Base-by-base conservation (phyloP, 2,113 vertebrate genomes). In the Calyptommatus sinebrachiatus region DNA sequence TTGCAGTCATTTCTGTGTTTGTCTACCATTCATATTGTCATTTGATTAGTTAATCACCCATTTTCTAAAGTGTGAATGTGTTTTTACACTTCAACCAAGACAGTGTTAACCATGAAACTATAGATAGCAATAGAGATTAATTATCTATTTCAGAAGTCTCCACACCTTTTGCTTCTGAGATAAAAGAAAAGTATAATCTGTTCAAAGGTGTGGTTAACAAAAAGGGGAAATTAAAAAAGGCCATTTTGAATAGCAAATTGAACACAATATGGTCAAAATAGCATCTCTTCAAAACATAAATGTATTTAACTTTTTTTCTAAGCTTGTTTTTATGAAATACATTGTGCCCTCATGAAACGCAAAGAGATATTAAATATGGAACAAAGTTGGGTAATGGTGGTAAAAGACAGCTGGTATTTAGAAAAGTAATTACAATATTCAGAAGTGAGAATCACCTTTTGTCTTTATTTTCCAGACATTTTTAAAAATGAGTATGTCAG, bases 101-200 rank as follows among this genome's bases (percentile, higher is more conserved):
- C 88, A 87, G 91, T 93, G 93, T 94, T 95, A 94, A 94, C 95
- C 95, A 94, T 94, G 94, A 93, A 95, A 94, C 94, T 95, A 94
- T 93, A 96, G 94, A 94, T 95, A 95, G 93, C 92, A 94, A 90
- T 94, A 91, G 93, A 95, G 93, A 95, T 95, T 95, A 94, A 95
- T 95, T 96, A 95, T 94, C 91, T 94, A 88, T 91, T 78, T 70
- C 92, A 91, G 89, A 92, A 92, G 88, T 92, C 90, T 90, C 93
- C 21, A 86, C 94, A 94, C 91, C 91, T 94, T 94, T 85, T 91
- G 92, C 86, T 90, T 93, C 91, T 87, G 91, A 93, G 90, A 93
- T 89, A 93, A 94, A 93, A 85, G 84, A 84, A 82, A 91, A 84
- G 78, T 92, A 74, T 91, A 87, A 92, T 92, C 89, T 93, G 87